These are phyloP conservation scores for Tenrec ecaudatus DNA, from an alignment of 2,113 vertebrate genomes.

Conservation along the genomic window DNA sequence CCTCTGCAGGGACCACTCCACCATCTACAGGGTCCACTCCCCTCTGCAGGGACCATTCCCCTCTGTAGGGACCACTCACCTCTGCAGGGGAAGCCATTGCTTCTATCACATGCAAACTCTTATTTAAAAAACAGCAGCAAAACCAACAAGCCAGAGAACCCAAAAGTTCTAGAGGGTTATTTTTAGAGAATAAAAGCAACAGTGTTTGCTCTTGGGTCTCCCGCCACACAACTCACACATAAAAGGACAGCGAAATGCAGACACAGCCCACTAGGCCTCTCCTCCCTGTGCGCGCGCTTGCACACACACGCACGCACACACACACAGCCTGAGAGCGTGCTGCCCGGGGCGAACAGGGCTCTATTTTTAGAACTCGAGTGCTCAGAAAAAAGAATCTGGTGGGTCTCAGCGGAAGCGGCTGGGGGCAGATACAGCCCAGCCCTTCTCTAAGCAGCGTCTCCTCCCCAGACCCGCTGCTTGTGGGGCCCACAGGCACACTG, in stretches of 20 bases:
- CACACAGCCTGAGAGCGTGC: constrained; percentile 67
- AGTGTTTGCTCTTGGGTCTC: constrained; percentile 62
- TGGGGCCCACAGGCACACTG: constrained; percentile 35
- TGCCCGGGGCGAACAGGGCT: constrained; percentile 80
- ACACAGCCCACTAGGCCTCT: background rate
- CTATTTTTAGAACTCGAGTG: constrained; percentile 87
- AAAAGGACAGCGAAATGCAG: constrained; percentile 77
- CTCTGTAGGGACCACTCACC: background rate
- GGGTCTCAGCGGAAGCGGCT: constrained; percentile 87
- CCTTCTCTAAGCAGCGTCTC: constrained; percentile 80
- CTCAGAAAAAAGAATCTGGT: constrained; percentile 83
- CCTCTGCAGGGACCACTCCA: too few relatives aligned
- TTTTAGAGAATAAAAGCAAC: constrained; percentile 42
- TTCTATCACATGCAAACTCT: constrained; percentile 81
- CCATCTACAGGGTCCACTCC: constrained; percentile 22
- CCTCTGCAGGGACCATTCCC: constrained; percentile 77
- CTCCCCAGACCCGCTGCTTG: constrained; percentile 56
- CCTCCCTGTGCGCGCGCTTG: too few relatives aligned
- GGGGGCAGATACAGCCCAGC: constrained; percentile 85
- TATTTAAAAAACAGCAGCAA: background rate
- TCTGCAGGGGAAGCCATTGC: constrained; percentile 59
- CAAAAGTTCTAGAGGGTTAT: constrained; percentile 48
- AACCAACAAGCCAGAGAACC: constrained; percentile 22
- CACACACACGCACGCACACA: background rate
- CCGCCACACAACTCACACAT: constrained; percentile 53